Evolutionary conservation across 2,888 invertebrate genomes (phyloP).

Genomic region (Nymphalis urticae): DNA sequence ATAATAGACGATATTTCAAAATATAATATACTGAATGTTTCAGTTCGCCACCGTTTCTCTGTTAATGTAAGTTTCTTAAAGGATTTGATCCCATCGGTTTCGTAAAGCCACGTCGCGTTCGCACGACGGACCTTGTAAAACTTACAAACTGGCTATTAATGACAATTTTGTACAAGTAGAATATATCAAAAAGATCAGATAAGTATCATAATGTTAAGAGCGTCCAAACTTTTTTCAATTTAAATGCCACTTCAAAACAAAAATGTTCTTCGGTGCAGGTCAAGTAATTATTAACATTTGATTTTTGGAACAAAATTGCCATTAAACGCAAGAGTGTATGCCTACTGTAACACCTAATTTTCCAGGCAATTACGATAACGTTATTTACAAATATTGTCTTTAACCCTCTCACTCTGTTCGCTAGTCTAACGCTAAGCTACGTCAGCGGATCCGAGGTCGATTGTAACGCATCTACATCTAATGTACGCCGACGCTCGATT

Average conservation of each 20-base stretch:
- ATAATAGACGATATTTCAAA: conserved; percentile 68
- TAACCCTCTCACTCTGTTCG: conserved; percentile 82
- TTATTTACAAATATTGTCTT: conserved; percentile 83
- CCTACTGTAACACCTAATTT: conserved; percentile 73
- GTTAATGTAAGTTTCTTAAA: conserved; percentile 80
- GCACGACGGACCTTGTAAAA: conserved; percentile 45
- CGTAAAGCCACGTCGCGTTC: conserved; percentile 66
- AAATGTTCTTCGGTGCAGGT: background rate
- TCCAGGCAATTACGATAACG: conserved; percentile 78
- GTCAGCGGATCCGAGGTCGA: conserved; percentile 74
- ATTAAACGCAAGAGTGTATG: conserved; percentile 40
- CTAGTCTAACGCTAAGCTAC: conserved; percentile 78
- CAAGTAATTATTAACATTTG: background rate
- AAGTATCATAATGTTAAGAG: background rate
- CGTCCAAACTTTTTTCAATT: background rate
- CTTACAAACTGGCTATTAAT: conserved; percentile 38
- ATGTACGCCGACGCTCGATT: conserved; percentile 64
- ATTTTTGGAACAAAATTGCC: conserved; percentile 22
- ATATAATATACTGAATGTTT: conserved; percentile 69
- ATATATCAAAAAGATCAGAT: conserved; percentile 7
- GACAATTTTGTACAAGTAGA: conserved; percentile 20
- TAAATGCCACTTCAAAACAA: background rate
- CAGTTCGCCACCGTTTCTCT: conserved; percentile 64
- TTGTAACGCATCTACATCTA: conserved; percentile 71
- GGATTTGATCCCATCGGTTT: conserved; percentile 83